Evolutionary conservation across 2,113 vertebrate species (phyloP), one percentile per base, ranked within the genome.

Genomic region (Callospermophilus lateralis): DNA sequence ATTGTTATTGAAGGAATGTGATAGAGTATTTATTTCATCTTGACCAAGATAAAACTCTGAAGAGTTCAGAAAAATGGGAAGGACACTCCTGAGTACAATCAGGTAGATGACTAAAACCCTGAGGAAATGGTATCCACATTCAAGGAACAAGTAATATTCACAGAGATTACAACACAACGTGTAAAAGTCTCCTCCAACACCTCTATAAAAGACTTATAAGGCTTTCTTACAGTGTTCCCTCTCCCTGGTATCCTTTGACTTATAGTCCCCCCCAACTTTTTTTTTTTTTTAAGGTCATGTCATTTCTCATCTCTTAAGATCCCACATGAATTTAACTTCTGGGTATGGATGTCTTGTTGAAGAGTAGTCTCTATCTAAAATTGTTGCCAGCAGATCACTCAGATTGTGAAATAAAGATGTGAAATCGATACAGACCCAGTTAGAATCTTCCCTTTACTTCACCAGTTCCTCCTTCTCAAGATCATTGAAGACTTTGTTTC

Each of bases 221-320:
- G 17, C 32, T 85, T 93, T 53, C 42, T 79, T 12, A 79, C 37
- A n/a, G 30, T 67, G 10, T 8, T 87, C 11, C 22, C 12, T 78
- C 87, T 84, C 37, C 7, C 76, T 78, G 24, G 1, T 67, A 15
- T 78, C 24, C 51, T 90, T 58, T 83, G 17, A 72, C 53, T 77
- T 67, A 48, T 22, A 34, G 8, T 39, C 15, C 2, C 1, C 0
- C 22, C 55, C 11, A 10, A 10, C 48, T 51, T 51, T 51, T 22
- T 78, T 93, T 22, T 6, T 97, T 97, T 53, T n/a, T n/a, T n/a
- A n/a, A 67, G 34, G 37, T 58, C 5, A 74, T 30, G 68, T 72
- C 0, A 68, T 84, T 48, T 63, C 51, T 78, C 17, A 4, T 80
- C n/a, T 84, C 67, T 91, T 68, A 76, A 85, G 30, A 70, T 19